These are phyloP conservation scores for Venustaconcha ellipsiformis DNA, from an alignment of 1,140 invertebrate species.

Conservation along the genomic window DNA sequence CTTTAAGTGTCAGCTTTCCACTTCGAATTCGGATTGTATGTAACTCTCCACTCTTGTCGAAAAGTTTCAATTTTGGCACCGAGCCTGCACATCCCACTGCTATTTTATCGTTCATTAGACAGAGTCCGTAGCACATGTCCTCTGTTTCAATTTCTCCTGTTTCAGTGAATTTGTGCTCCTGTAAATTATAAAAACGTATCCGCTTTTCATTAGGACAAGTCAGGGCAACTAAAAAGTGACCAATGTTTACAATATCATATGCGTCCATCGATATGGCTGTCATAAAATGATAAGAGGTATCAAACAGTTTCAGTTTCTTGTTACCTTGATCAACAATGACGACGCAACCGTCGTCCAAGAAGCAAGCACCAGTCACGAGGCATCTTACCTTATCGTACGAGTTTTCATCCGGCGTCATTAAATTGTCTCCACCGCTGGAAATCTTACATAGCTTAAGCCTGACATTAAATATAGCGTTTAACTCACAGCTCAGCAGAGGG, in stretches of 20 bases:
- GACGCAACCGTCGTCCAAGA: conserved; percentile 5
- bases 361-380: conserved; percentile 4
- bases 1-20: neutral
- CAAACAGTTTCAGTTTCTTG: conserved; percentile 11
- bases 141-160: neutral
- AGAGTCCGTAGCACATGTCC: conserved; percentile 17
- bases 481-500: neutral
- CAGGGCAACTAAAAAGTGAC: conserved; percentile 10
- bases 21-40: neutral
- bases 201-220: conserved; percentile 8
- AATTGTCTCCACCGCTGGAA: neutral
- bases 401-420: neutral
- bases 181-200: conserved; percentile 1
- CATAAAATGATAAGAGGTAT: conserved; percentile 6
- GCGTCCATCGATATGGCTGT: neutral
- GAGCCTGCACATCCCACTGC: neutral
- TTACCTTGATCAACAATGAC: conserved; percentile 14
- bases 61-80: neutral
- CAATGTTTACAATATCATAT: conserved; percentile 11
- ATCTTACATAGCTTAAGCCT: neutral
- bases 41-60: neutral
- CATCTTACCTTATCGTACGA: neutral
- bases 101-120: conserved; percentile 2
- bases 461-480: conserved; percentile 11
- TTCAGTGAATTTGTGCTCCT: neutral